Evolutionary conservation across 2,113 vertebrate genomes (phyloP).

Genomic region (Festucalex cinctus): DNA sequence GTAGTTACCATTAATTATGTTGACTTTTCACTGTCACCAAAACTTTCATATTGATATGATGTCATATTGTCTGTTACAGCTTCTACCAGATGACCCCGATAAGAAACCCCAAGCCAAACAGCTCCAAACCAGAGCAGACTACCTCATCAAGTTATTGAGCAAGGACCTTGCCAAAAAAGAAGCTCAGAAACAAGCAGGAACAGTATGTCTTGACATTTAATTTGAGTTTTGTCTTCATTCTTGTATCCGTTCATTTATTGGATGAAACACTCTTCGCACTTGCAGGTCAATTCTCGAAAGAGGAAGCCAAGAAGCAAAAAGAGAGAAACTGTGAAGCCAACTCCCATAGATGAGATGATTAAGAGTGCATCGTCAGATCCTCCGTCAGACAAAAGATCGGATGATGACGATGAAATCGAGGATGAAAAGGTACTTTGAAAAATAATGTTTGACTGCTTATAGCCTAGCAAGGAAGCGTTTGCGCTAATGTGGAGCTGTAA

Average conservation of each 20-base stretch:
- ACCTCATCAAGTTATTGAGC: conserved; percentile 98
- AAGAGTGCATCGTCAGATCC: conserved; percentile 89
- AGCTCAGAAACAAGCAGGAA: conserved; percentile 85
- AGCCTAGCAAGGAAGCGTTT: neutral
- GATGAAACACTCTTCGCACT: conserved; percentile 6
- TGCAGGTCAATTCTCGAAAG: conserved; percentile 86
- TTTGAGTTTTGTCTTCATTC: neutral
- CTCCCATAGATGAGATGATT: conserved; percentile 83
- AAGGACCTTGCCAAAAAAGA: conserved; percentile 93
- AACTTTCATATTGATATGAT: neutral
- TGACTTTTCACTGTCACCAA: neutral
- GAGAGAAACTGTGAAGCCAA: conserved; percentile 80
- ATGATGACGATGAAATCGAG: conserved; percentile 81
- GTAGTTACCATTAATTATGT: neutral
- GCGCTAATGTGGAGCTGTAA: conserved; percentile 21
- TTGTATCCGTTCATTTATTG: neutral
- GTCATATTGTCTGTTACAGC: conserved; percentile 64
- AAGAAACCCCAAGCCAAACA: conserved; percentile 99
- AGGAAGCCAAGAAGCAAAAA: conserved; percentile 88
- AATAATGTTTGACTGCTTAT: neutral
- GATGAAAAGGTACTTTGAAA: conserved; percentile 62
- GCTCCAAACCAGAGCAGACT: conserved; percentile 96
- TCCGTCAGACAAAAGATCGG: conserved; percentile 86
- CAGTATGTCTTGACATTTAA: conserved; percentile 73
- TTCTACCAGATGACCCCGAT: conserved; percentile 97